These are phyloP conservation scores for Germaria angustata DNA, from an alignment of 2,888 invertebrate species.

Conservation along the genomic window DNA sequence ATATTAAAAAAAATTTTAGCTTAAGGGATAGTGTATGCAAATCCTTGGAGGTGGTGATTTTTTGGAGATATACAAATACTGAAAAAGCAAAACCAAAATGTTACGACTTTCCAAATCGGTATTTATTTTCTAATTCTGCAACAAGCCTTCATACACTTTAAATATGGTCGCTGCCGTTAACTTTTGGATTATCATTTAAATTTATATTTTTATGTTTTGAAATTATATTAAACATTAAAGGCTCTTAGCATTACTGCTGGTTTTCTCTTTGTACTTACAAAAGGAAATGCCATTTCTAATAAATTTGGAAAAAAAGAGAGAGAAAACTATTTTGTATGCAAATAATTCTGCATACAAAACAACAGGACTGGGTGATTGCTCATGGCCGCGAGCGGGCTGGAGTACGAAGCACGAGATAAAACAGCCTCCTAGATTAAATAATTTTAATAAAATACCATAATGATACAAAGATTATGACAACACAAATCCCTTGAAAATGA, in stretches of 20 bases:
- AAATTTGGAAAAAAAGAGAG: background rate
- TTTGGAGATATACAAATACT: too few species aligned
- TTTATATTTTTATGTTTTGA: background rate
- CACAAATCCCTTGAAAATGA: constrained; percentile 1
- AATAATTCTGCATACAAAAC: background rate
- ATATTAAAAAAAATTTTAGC: too few species aligned
- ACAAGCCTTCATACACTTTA: too few species aligned
- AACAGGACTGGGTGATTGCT: background rate
- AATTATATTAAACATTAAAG: background rate
- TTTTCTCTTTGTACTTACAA: background rate
- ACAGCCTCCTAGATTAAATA: background rate
- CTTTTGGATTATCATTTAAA: background rate
- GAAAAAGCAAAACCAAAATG: too few species aligned
- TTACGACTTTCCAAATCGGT: too few species aligned
- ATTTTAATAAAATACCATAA: background rate
- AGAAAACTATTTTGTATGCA: background rate
- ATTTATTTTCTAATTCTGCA: too few species aligned
- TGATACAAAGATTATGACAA: background rate
- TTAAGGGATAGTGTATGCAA: too few species aligned
- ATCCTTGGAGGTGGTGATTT: too few species aligned
- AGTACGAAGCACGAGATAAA: background rate
- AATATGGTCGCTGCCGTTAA: background rate
- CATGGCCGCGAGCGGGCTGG: background rate
- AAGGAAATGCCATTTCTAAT: background rate
- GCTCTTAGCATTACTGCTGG: background rate